Evolutionary conservation across 2,888 invertebrate species (phyloP).

Genomic region (Andrena flavipes): DNA sequence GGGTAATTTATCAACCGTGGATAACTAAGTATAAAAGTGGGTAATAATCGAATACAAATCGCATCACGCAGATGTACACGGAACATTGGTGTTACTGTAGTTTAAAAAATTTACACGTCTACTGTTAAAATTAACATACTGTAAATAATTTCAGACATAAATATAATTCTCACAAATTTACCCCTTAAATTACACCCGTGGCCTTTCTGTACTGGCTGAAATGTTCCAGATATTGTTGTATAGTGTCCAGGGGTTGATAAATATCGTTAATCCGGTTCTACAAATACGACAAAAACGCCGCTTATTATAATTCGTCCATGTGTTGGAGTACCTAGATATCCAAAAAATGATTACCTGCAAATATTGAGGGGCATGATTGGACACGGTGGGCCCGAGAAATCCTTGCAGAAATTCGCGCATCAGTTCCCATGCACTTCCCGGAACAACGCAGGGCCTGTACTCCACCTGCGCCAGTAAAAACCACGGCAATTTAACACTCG

Average conservation of each 20-base stretch:
- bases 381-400: constrained; percentile 92
- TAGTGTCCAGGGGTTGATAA: constrained; percentile 96
- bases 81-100: too few species aligned
- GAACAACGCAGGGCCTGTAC: constrained; percentile 95
- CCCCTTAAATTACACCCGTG: constrained; percentile 85
- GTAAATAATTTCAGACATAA: too few species aligned
- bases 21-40: too few species aligned
- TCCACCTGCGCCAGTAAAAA: constrained; percentile 88
- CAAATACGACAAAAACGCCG: constrained; percentile 52
- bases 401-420: constrained; percentile 96
- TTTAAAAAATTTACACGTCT: too few species aligned
- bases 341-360: constrained; percentile 84
- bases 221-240: constrained; percentile 97
- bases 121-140: neutral
- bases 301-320: neutral
- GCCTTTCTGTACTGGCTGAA: constrained; percentile 95
- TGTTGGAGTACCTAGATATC: neutral
- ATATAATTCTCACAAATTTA: neutral
- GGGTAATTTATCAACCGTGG: too few species aligned
- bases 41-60: too few species aligned
- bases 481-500: neutral
- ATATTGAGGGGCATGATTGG: constrained; percentile 91
- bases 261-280: constrained; percentile 92
- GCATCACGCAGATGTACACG: too few species aligned
- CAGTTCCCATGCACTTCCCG: constrained; percentile 95